Percentiles rank a stretch among this genome's conserved stretches.
phyloP scores from a whole-genome alignment of 1,140 invertebrate genomes.

The Caenorhabditis briggsae region DNA sequence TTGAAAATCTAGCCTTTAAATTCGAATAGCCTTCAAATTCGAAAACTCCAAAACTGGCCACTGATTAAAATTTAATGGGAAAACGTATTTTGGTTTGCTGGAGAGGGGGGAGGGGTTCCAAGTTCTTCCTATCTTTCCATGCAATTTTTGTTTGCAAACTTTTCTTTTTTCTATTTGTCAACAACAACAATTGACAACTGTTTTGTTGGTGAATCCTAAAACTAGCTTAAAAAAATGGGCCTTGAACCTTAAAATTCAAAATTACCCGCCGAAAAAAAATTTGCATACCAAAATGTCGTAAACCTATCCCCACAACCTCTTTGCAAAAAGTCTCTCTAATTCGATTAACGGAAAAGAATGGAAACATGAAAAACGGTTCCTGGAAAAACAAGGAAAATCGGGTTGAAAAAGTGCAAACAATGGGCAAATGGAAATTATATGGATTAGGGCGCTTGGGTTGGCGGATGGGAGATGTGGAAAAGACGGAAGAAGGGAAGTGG shows the following conservation, averaged over 20 bases:
- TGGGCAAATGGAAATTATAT: slow-evolving; percentile 36
- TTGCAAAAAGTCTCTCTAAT: slow-evolving; percentile 9
- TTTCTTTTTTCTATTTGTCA: background rate
- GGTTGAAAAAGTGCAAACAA: slow-evolving; percentile 46
- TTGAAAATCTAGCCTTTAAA: no score
- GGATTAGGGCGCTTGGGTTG: background rate
- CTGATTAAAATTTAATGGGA: slow-evolving; percentile 10
- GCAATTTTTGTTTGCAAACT: no score
- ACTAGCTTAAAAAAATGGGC: no score
- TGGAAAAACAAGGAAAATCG: slow-evolving; percentile 2
- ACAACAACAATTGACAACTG: no score
- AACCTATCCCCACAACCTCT: no score
- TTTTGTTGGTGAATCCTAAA: no score
- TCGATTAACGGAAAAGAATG: background rate
- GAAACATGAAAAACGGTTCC: background rate
- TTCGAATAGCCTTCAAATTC: background rate
- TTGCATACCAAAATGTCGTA: background rate
- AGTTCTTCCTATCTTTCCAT: no score
- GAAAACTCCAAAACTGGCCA: background rate
- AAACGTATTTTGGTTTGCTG: background rate
- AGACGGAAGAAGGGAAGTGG: background rate
- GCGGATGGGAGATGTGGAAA: background rate
- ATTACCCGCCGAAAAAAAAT: no score
- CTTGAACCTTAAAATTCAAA: no score
- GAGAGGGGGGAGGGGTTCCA: no score